phyloP scores from a whole-genome alignment of 35 echinoderm and acorn worm genomes.

The Apostichopus parvimensis region DNA sequence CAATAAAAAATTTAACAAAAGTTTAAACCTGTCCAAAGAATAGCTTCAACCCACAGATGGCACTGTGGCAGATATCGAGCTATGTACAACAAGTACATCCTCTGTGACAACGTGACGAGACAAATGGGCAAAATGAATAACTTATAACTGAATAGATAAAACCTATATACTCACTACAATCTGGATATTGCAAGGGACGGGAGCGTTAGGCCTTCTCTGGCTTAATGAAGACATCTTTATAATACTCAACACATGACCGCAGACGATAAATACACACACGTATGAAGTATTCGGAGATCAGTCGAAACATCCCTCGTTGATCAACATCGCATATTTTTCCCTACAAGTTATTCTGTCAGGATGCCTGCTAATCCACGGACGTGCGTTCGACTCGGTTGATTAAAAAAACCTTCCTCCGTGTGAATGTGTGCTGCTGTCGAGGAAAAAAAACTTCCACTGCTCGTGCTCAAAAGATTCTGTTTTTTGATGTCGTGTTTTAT shows the following conservation, averaged over 20 bases:
- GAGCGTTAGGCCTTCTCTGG: constrained; percentile 71
- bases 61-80: too few relatives aligned
- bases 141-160: not conserved
- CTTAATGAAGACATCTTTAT: constrained; percentile 66
- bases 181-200: constrained; percentile 77
- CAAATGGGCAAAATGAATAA: not conserved
- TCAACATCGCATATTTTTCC: not conserved
- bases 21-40: too few relatives aligned
- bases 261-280: not conserved
- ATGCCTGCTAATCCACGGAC: not conserved
- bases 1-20: too few relatives aligned
- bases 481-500: not conserved
- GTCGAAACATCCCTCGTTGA: not conserved
- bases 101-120: not conserved
- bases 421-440: constrained; percentile 4
- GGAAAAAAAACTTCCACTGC: constrained; percentile 18
- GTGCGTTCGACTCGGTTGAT: not conserved
- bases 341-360: not conserved
- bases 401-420: not conserved
- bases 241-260: not conserved
- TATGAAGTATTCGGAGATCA: not conserved
- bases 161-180: constrained; percentile 78
- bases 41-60: too few relatives aligned
- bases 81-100: not conserved
- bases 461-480: not conserved